Evolutionary conservation across 2,113 vertebrate species (phyloP).

Genomic region (Salminus brasiliensis): DNA sequence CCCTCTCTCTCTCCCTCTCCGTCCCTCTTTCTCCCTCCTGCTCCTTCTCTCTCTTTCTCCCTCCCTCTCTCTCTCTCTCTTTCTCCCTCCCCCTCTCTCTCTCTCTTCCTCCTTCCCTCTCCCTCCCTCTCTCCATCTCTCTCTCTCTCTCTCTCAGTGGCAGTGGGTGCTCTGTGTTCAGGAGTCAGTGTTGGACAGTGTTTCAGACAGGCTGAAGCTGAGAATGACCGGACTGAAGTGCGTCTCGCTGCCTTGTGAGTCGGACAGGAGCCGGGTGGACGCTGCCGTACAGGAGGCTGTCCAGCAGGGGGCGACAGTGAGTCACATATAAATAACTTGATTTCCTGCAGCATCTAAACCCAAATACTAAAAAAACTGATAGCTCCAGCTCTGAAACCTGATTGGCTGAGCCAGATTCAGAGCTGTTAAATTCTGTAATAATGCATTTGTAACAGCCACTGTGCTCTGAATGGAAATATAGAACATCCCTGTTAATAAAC

Average conservation of each 20-base stretch:
- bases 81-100: not conserved
- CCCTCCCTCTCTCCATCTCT: not conserved
- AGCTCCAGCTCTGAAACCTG: no score
- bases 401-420: no score
- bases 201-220: slow-evolving; percentile 72
- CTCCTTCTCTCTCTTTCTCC: no score
- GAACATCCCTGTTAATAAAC: no score
- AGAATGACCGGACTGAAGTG: slow-evolving; percentile 75
- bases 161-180: slow-evolving; percentile 83
- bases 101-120: not conserved
- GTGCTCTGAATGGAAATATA: no score
- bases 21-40: no score
- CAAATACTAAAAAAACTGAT: no score
- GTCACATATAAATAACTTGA: slow-evolving; percentile 20
- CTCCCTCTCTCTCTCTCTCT: not conserved
- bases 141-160: slow-evolving; percentile 54
- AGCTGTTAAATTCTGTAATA: no score
- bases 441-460: no score
- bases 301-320: slow-evolving; percentile 83
- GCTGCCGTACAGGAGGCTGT: slow-evolving; percentile 75
- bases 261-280: slow-evolving; percentile 63
- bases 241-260: slow-evolving; percentile 67
- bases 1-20: not conserved
- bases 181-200: slow-evolving; percentile 76
- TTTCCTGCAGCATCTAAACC: no score